A percentile compares a stretch with the other conserved stretches of the same genome.
Conservation (phyloP, 2,888 invertebrate species). For the Apamea epomidion region DNA sequence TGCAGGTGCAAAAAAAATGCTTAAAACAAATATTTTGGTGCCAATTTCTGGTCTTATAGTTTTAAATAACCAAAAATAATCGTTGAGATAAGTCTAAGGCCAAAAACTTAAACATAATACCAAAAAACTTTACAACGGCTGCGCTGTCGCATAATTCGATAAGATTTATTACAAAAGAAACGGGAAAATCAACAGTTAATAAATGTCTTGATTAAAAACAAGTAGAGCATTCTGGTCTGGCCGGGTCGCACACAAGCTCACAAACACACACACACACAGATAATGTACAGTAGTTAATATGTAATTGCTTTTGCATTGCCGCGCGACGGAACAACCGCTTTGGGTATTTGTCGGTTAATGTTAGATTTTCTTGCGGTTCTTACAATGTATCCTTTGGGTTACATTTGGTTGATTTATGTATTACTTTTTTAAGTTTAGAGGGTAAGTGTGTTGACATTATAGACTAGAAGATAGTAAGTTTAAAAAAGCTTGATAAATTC, state of each 20-base stretch:
- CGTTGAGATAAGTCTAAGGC: not conserved
- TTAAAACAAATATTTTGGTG: not conserved
- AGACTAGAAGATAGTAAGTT: not conserved
- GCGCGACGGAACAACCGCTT: constrained; percentile 55
- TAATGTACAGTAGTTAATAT: constrained; percentile 54
- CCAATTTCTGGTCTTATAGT: not conserved
- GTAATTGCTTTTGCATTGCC: constrained; percentile 65
- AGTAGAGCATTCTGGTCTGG: constrained; percentile 66
- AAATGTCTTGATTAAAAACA: constrained; percentile 73
- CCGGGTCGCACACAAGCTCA: constrained; percentile 47
- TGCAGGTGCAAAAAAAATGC: not conserved
- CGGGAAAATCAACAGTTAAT: constrained; percentile 70
- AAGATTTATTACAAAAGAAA: constrained; percentile 70
- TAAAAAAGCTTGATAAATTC: not conserved
- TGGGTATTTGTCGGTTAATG: constrained; percentile 54
- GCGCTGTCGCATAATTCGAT: constrained; percentile 62
- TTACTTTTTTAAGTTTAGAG: not conserved
- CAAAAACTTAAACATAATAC: not conserved
- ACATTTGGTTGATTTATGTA: not conserved
- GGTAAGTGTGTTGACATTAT: not conserved
- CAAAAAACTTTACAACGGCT: constrained; percentile 3
- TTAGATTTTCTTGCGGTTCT: constrained; percentile 57
- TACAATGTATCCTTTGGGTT: constrained; percentile 24
- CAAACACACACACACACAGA: constrained; percentile 17
- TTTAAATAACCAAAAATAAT: not conserved